phyloP scores from a whole-genome alignment of 2,888 invertebrate species.

The Ormyrus thymus region DNA sequence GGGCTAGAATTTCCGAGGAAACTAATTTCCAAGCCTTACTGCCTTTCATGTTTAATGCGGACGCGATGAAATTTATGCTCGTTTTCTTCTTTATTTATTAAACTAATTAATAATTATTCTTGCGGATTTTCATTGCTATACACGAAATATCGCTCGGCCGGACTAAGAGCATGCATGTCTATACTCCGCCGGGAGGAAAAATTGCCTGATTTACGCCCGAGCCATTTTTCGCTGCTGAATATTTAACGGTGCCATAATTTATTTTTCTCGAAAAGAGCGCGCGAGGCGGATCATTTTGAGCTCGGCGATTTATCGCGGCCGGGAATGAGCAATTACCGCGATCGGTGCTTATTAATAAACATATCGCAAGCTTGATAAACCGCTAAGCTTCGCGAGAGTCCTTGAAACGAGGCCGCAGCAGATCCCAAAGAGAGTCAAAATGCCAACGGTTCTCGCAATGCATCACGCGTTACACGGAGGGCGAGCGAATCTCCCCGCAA shows the following conservation, averaged over 20 bases:
- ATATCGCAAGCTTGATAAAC: not conserved
- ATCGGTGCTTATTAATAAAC: not conserved
- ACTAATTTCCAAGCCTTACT: conserved; percentile 59
- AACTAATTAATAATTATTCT: conserved; percentile 40
- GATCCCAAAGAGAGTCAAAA: too few species aligned
- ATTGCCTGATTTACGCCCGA: conserved; percentile 13
- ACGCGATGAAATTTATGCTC: conserved; percentile 58
- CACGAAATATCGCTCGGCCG: not conserved
- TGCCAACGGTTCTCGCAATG: not conserved
- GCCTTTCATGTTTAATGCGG: conserved; percentile 60
- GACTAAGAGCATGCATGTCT: not conserved
- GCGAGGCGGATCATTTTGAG: conserved; percentile 1
- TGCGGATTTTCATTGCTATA: conserved; percentile 2
- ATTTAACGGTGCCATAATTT: conserved; percentile 25
- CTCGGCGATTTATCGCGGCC: not conserved
- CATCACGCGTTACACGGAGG: not conserved
- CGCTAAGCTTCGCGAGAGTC: too few species aligned
- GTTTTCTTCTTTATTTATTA: conserved; percentile 56
- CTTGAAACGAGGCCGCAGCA: too few species aligned
- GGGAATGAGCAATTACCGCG: not conserved
- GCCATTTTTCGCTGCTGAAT: not conserved
- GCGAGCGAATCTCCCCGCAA: conserved; percentile 17
- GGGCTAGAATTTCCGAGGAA: conserved; percentile 31
- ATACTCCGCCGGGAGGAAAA: not conserved
- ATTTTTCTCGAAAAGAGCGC: not conserved